Conservation (phyloP, 2,888 invertebrate genomes). For the Phyllotreta striolata region DNA sequence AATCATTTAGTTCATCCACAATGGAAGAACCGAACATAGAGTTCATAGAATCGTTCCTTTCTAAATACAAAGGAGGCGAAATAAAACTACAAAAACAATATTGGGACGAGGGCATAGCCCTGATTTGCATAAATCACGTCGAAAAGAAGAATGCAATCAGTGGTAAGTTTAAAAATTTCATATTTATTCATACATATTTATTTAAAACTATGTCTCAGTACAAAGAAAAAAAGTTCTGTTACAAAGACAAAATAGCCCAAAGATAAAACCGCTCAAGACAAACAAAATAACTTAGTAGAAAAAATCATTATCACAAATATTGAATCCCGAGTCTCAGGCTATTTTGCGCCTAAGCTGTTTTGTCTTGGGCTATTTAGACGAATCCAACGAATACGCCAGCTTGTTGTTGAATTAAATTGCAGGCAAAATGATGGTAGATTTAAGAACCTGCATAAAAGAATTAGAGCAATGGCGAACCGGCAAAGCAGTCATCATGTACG, state of each 20-base stretch:
- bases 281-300: too few species aligned
- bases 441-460: constrained; percentile 48
- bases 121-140: constrained; percentile 50
- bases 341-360: too few species aligned
- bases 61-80: constrained; percentile 47
- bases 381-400: neutral
- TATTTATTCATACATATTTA: neutral
- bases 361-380: too few species aligned
- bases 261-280: too few species aligned
- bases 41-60: constrained; percentile 45
- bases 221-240: neutral
- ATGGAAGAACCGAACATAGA: constrained; percentile 8
- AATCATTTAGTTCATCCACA: neutral
- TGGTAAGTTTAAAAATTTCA: constrained; percentile 46
- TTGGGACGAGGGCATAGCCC: constrained; percentile 51
- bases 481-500: constrained; percentile 53
- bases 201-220: neutral
- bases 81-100: constrained; percentile 47
- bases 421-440: constrained; percentile 57
- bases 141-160: constrained; percentile 55
- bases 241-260: too few species aligned
- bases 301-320: too few species aligned
- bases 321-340: too few species aligned
- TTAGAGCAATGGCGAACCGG: constrained; percentile 55
- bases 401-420: constrained; percentile 3